A percentile compares a stretch with the other conserved stretches of the same genome.
phyloP scores from a whole-genome alignment of 2,113 vertebrate genomes.

The Tragelaphus strepsiceros region DNA sequence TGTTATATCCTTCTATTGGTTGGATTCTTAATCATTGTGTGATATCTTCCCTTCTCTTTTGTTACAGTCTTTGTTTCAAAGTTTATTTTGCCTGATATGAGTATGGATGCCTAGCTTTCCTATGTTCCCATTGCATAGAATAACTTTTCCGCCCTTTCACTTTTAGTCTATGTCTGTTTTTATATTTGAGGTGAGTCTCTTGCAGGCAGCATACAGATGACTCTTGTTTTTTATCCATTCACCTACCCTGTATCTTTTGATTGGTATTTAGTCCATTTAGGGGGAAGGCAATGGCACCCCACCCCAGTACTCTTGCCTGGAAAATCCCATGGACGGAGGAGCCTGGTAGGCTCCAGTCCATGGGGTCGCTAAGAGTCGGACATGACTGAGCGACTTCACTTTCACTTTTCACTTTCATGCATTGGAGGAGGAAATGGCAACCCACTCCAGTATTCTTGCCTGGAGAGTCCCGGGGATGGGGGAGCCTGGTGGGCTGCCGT shows the following conservation, averaged over 20 bases:
- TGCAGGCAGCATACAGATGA: not conserved
- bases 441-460: no score
- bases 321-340: no score
- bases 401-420: no score
- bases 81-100: not conserved
- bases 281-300: no score
- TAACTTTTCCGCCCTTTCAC: not conserved
- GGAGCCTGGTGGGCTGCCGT: no score
- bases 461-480: no score
- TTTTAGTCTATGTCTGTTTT: not conserved
- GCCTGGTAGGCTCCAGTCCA: no score
- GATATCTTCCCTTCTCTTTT: not conserved
- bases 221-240: not conserved
- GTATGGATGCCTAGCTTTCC: not conserved
- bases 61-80: not conserved
- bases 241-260: not conserved
- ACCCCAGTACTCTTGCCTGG: no score
- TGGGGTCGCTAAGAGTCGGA: no score
- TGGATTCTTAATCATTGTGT: not conserved
- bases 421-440: no score
- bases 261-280: not conserved
- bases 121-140: not conserved
- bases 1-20: not conserved
- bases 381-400: no score
- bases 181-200: not conserved